Evolutionary conservation across 1,140 invertebrate species (phyloP).

Genomic region (Cecropterus lyciades): DNA sequence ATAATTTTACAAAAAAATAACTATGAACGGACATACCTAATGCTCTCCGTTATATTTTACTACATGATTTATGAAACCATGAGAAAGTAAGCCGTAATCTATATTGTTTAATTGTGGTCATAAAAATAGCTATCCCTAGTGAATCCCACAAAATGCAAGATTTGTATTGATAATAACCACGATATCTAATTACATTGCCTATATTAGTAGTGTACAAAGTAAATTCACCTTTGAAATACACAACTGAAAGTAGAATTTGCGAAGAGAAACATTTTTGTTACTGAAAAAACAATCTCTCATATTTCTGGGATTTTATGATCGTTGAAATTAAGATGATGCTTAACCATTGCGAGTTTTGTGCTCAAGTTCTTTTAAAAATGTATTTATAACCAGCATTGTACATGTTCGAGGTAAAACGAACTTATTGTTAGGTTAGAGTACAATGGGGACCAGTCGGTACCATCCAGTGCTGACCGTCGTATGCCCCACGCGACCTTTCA

Average conservation of each 20-base stretch:
- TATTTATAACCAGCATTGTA: conserved; percentile 22
- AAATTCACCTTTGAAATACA: conserved; percentile 15
- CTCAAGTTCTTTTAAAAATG: neutral
- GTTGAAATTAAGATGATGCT: neutral
- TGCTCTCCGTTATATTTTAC: neutral
- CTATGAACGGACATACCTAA: too few species aligned
- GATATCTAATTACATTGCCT: conserved; percentile 49
- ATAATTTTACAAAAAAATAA: too few species aligned
- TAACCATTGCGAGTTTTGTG: conserved; percentile 14
- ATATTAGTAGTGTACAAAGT: conserved; percentile 22
- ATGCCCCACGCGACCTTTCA: conserved; percentile 76
- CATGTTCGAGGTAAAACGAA: conserved; percentile 6
- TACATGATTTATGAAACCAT: neutral
- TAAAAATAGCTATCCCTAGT: conserved; percentile 16
- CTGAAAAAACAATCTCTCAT: conserved; percentile 4
- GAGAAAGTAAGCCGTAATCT: conserved; percentile 33
- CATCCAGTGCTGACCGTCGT: conserved; percentile 76
- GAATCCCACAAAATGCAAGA: conserved; percentile 41
- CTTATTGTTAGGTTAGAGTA: conserved; percentile 28
- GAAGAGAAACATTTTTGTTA: neutral
- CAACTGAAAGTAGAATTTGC: neutral
- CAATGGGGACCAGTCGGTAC: conserved; percentile 61
- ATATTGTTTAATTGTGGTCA: conserved; percentile 1
- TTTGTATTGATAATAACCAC: conserved; percentile 44
- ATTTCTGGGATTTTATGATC: neutral